Evolutionary conservation across 2,888 invertebrate species (phyloP).

Genomic region (Ophioninae sp.): DNA sequence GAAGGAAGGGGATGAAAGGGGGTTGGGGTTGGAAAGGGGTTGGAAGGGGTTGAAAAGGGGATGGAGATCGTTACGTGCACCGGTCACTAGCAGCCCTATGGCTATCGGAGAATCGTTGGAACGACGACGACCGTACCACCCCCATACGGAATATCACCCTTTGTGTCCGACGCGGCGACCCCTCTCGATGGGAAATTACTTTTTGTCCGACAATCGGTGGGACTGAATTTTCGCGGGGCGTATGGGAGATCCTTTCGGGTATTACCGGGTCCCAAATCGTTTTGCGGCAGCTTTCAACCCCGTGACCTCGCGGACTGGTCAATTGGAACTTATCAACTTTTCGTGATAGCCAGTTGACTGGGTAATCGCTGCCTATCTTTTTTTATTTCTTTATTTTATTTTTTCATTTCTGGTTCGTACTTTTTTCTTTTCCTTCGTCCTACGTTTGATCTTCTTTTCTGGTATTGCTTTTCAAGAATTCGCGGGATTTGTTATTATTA

Average conservation of each 20-base stretch:
- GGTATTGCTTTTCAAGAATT: too few relatives aligned
- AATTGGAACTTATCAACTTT: conserved; percentile 45
- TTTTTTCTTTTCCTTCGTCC: background rate
- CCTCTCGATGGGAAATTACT: conserved; percentile 79
- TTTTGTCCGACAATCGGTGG: conserved; percentile 80
- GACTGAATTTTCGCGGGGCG: conserved; percentile 76
- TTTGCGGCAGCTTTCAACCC: conserved; percentile 39
- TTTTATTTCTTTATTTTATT: background rate
- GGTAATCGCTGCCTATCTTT: background rate
- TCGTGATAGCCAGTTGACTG: background rate
- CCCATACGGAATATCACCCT: conserved; percentile 79
- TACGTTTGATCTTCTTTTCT: too few relatives aligned
- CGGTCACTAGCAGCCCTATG: conserved; percentile 78
- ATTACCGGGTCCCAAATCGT: conserved; percentile 51
- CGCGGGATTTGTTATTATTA: too few relatives aligned
- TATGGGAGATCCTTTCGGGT: conserved; percentile 72
- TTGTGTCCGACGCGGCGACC: conserved; percentile 70
- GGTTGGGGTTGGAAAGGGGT: conserved; percentile 41
- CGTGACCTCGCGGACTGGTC: conserved; percentile 4
- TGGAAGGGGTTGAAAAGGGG: conserved; percentile 50
- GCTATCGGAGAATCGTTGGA: conserved; percentile 61
- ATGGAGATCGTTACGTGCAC: conserved; percentile 78
- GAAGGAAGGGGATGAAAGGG: conserved; percentile 50
- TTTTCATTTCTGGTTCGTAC: background rate
- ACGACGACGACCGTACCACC: conserved; percentile 45